Base-by-base conservation (phyloP, 2,797 vertebrate genomes). In the Octomys mimax region DNA sequence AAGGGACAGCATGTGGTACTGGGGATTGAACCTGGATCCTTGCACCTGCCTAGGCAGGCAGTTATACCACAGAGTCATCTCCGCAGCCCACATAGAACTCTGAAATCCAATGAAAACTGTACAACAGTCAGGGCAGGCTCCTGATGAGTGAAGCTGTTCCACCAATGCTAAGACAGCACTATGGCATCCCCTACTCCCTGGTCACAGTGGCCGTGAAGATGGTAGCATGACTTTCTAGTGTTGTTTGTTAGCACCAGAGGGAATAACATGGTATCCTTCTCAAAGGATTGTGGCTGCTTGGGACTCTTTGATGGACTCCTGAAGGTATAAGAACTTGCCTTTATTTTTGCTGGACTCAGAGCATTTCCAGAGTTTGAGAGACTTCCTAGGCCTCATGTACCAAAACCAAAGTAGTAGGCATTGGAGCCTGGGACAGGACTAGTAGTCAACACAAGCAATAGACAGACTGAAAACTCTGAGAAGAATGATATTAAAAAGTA, bases 261-360 rank as follows among this genome's bases (percentile, higher is more conserved):
- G 28, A 88, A 33, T 5, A 59, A 75, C n/a, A 46, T 2, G 28
- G 22, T 39, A 84, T 54, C 13, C 52, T 70, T 94, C 77, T 95
- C 42, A 59, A 83, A 89, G 31, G 59, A 77, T 7, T 64, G 13
- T 83, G 59, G 6, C 46, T 83, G 5, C 86, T 5, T 84, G 79
- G 6, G 21, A 10, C 26, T 87, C 62, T 73, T 85, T 24, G 3
- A 39, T 66, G 68, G 39, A 7, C 49, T 31, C 12, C 14, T 86
- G n/a, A 87, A 71, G 8, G 14, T 33, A 18, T 24, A 85, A 88
- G 3, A 5, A 1, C 2, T 28, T 94, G 28, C 26, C 46, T 77
- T 81, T 92, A 33, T 66, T 90, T 96, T 96, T 95, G 24, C 66
- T 93, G 26, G 49, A 85, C n/a, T 46, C n/a, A 36, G 46, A 87